These are phyloP conservation scores for Drosophila pseudoananassae DNA, from an alignment of 1,140 invertebrate genomes.

Conservation along the genomic window DNA sequence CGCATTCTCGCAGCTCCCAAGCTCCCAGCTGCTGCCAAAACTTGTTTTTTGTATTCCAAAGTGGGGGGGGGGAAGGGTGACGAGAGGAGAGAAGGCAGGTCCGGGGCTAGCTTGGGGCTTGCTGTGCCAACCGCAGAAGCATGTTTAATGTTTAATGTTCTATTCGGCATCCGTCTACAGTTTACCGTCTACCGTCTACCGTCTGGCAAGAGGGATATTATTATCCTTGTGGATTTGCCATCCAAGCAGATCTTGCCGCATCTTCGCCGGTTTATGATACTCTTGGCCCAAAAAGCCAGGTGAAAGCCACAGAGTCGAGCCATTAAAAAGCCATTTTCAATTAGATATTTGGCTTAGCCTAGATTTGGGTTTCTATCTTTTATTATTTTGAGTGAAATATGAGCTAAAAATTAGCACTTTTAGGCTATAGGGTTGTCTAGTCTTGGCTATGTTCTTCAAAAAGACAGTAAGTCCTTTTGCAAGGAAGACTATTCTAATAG, in stretches of 20 bases:
- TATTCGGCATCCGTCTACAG: slow-evolving; percentile 13
- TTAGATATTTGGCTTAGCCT: background rate
- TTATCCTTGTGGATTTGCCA: slow-evolving; percentile 13
- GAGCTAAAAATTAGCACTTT: background rate
- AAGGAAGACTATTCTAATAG: no score
- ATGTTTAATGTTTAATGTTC: slow-evolving; percentile 54
- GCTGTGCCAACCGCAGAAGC: slow-evolving; percentile 49
- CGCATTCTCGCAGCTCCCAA: slow-evolving; percentile 37
- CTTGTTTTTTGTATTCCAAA: slow-evolving; percentile 35
- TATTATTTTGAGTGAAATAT: no score
- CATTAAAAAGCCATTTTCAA: slow-evolving; percentile 1
- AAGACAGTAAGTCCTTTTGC: no score
- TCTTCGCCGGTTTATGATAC: no score
- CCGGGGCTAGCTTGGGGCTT: background rate
- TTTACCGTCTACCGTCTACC: slow-evolving; percentile 5
- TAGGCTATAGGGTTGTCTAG: background rate
- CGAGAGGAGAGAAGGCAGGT: background rate
- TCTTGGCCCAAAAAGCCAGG: background rate
- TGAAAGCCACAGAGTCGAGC: slow-evolving; percentile 21
- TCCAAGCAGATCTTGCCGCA: background rate
- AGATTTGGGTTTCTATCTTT: background rate
- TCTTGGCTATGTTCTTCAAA: no score
- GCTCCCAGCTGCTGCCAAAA: slow-evolving; percentile 60
- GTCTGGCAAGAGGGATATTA: background rate
- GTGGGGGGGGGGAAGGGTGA: background rate